phyloP scores from a whole-genome alignment of 2,113 vertebrate genomes.

The Pyxicephalus adspersus region DNA sequence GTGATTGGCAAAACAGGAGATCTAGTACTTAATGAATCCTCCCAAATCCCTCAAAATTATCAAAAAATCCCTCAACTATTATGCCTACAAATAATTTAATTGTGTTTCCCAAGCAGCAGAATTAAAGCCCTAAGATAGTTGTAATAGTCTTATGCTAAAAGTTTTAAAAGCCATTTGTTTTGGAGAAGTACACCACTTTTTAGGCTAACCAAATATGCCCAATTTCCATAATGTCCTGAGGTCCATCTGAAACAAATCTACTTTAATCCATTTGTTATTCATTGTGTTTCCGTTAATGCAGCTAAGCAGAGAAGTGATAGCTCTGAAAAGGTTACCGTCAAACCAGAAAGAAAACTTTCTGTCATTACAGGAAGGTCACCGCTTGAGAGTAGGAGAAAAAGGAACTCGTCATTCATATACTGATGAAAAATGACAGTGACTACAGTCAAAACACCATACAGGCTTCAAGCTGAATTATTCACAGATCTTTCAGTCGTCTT shows the following conservation, averaged over 20 bases:
- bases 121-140: constrained; percentile 3
- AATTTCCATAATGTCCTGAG: background rate
- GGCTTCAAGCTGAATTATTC: constrained; percentile 60
- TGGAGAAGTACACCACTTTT: no score
- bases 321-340: constrained; percentile 58
- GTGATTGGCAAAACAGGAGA: constrained; percentile 3
- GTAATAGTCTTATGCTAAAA: constrained; percentile 35
- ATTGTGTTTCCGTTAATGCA: constrained; percentile 53
- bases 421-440: constrained; percentile 58
- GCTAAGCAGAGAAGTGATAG: constrained; percentile 54
- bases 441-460: constrained; percentile 41
- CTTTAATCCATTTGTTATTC: constrained; percentile 61
- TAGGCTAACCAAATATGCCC: constrained; percentile 8
- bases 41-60: constrained; percentile 40
- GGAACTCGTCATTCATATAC: constrained; percentile 50
- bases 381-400: constrained; percentile 49
- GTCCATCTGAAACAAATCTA: constrained; percentile 57
- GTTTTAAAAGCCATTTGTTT: constrained; percentile 41
- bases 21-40: background rate
- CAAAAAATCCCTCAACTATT: constrained; percentile 45
- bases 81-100: background rate
- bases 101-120: background rate
- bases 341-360: constrained; percentile 47
- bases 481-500: constrained; percentile 36
- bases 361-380: constrained; percentile 62